phyloP scores from a whole-genome alignment of 1,140 invertebrate species.

The Drosophila eugracilis region DNA sequence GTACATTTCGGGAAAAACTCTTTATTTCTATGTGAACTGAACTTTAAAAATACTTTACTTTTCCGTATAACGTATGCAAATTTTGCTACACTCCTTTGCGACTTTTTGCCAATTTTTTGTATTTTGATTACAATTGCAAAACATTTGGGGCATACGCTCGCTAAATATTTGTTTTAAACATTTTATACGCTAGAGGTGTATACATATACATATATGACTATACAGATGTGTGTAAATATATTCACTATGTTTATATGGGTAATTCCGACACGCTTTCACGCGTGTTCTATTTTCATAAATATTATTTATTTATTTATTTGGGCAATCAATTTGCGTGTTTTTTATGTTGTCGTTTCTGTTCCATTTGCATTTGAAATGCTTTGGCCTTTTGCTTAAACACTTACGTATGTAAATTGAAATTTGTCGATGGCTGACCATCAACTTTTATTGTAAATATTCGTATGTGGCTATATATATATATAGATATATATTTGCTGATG shows the following conservation, averaged over 20 bases:
- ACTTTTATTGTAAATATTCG: constrained; percentile 54
- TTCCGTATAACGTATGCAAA: constrained; percentile 54
- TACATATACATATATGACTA: constrained; percentile 46
- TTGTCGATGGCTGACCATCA: constrained; percentile 8
- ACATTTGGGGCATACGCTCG: constrained; percentile 41
- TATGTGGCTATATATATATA: constrained; percentile 56
- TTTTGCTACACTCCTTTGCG: constrained; percentile 19
- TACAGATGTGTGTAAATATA: constrained; percentile 42
- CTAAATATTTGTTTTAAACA: constrained; percentile 54
- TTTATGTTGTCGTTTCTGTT: constrained; percentile 23
- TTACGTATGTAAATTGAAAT: constrained; percentile 76
- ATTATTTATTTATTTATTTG: constrained; percentile 48
- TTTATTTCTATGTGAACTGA: constrained; percentile 46
- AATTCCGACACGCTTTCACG: constrained; percentile 52
- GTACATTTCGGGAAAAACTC: constrained; percentile 55
- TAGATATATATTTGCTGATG: constrained; percentile 29
- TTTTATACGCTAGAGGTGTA: constrained; percentile 32
- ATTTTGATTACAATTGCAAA: constrained; percentile 43
- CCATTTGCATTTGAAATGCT: constrained; percentile 73
- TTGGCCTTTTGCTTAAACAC: constrained; percentile 75
- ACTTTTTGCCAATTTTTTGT: constrained; percentile 19
- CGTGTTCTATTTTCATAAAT: constrained; percentile 48
- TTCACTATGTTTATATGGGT: constrained; percentile 42
- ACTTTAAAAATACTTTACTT: constrained; percentile 65
- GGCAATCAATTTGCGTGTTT: constrained; percentile 44